Base-by-base conservation (phyloP, 2,113 vertebrate genomes). In the Fukomys damarensis region DNA sequence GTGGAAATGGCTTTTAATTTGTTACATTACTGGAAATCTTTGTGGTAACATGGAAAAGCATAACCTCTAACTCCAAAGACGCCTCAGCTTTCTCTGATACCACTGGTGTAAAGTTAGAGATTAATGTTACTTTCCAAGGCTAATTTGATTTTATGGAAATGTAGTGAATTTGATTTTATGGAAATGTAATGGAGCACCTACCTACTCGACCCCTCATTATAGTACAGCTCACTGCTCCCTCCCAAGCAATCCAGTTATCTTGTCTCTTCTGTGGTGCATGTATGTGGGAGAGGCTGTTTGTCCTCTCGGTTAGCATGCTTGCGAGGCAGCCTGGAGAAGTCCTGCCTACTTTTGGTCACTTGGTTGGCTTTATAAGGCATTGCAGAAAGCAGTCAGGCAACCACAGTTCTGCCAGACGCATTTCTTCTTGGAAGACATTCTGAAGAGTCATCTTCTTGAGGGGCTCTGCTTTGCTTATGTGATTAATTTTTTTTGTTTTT, bases 391-490 rank as follows among this genome's bases (percentile, higher is more conserved):
- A 86, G 54, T 65, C 46, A 41, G 1, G 46, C 6, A 24, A 63
- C 56, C 13, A 12, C 32, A 10, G 35, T 22, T 74, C 52, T 89
- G 26, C 35, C 3, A 10, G 56, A 77, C 83, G 26, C 30, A 56
- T 65, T 92, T 93, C 79, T 94, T 89, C 86, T 93, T 41, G 49
- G 94, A 95, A 90, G 85, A 86, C 30, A 41, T 49, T 58, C 54
- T 41, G 22, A 63, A 79, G 58, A 61, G 46, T 76, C 58, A n/a
- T 87, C 77, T 83, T 93, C 28, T 63, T 3, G 17, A 70, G 28
- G 13, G 56, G 1, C 20, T 32, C 3, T 63, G 35, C 46, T 83
- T 76, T 84, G 35, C 32, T 85, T 46, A 24, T 8, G 65, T 43
- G 9, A 38, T 24, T 46, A 86, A 59, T 70, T n/a, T n/a, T n/a